Evolutionary conservation across 2,888 invertebrate genomes (phyloP), one percentile per base, ranked within the genome.

Genomic region (Eupithecia abbreviata): DNA sequence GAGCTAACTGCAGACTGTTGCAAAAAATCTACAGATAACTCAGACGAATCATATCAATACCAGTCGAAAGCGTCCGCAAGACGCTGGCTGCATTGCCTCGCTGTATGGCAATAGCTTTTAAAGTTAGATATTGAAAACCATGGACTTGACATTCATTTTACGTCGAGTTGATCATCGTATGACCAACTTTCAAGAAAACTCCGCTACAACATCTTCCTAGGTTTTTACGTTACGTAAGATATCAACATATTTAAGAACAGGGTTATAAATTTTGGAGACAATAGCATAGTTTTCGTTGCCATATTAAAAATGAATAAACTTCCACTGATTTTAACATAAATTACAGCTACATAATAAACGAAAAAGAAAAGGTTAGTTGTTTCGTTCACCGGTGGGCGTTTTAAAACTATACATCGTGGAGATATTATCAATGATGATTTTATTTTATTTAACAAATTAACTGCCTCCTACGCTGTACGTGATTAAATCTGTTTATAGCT

Each of bases 381-480:
- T 45, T n/a, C 30, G 47, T 74, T 76, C 72, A 69, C 71, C 62
- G 13, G 80, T 82, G 80, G 82, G 80, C 76, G 82, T 75, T 49
- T 49, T 18, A 72, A 62, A 47, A 74, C 45, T 49, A 68, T 73
- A 76, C 73, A 77, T 79, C 74, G 75, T 79, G 73, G 73, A 49
- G 80, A 80, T 80, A 75, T 74, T 79, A 79, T 69, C 76, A n/a
- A 75, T 72, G 74, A 80, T 82, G 75, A 77, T 82, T 81, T 80
- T 79, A 77, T 79, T 77, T 73, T 72, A 82, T 81, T 79, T 77
- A 71, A 77, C 77, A 77, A 81, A 82, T 82, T 82, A 82, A 82
- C 80, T 74, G 74, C 66, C 72, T 66, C 82, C 82, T 79, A 84
- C 82, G 77, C 80, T 65, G 62, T 75, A 76, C 79, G 72, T 80